These are phyloP conservation scores for Drosophila orosa DNA, from an alignment of 1,140 invertebrate species.

Conservation along the genomic window DNA sequence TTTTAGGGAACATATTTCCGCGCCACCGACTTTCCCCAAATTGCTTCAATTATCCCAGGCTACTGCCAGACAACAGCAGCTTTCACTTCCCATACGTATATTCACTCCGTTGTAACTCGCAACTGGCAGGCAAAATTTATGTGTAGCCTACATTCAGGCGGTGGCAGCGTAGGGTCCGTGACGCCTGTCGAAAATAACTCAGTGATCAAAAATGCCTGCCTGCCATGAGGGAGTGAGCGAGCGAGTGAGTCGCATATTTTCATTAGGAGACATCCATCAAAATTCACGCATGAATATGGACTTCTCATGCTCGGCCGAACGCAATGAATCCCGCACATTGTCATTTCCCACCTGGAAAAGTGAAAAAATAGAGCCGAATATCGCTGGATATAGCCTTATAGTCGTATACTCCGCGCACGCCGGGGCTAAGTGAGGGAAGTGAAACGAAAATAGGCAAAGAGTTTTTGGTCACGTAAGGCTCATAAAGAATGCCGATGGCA, in stretches of 20 bases:
- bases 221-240: not conserved
- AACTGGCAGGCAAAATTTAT: conserved; percentile 35
- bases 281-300: conserved; percentile 66
- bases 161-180: conserved; percentile 15
- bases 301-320: conserved; percentile 58
- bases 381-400: conserved; percentile 38
- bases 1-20: conserved; percentile 14
- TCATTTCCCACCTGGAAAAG: conserved; percentile 50
- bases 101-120: not conserved
- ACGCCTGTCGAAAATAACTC: conserved; percentile 64
- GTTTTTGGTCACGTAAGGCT: conserved; percentile 77
- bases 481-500: conserved; percentile 74
- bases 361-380: conserved; percentile 30
- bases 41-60: conserved; percentile 59
- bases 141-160: conserved; percentile 68
- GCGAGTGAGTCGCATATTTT: conserved; percentile 62
- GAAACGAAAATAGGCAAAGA: conserved; percentile 59
- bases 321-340: conserved; percentile 48
- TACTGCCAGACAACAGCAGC: conserved; percentile 49
- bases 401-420: not conserved
- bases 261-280: conserved; percentile 76
- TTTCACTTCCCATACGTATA: conserved; percentile 4
- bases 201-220: conserved; percentile 41
- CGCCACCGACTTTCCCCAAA: conserved; percentile 33
- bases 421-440: not conserved